Base-by-base conservation (phyloP, 2,888 invertebrate species). In the Drosophila acutilabella region DNA sequence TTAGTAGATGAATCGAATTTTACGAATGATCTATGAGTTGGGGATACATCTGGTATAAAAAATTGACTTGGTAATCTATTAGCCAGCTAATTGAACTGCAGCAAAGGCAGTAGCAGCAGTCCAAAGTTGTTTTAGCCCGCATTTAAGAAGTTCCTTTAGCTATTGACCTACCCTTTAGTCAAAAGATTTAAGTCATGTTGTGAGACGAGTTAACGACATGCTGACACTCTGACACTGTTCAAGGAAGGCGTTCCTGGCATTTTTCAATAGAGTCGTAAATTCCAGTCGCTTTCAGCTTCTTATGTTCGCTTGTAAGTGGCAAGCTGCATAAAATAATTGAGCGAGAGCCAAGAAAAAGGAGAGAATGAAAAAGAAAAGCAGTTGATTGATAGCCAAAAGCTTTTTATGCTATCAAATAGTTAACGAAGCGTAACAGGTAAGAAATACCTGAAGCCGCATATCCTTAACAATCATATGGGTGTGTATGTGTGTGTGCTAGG, bases 361-460 rank as follows among this genome's bases (percentile, higher is more conserved):
- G 36, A 2, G 23, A 13, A 36, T 2, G 36, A 4, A 36, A 13
- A 13, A 13, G 36, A 13, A 5, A 36, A 57, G 67, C 75, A 71
- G 68, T 81, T 86, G 86, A 87, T 87, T 89, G 89, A 87, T 87
- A 69, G 80, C 88, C 80, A 69, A 78, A 84, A 80, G 89, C 82
- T 76, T 77, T 78, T 78, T 78, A 70, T 74, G 61, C 71, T 61
- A 79, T 59, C 75, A 78, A 73, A 81, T 82, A 87, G 84, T 78
- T 87, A 82, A 82, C 87, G 82, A 87, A 82, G 87, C 78, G 87
- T 87, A 87, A 82, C 82, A 82, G 84, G 87, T 82, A 76, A 59
- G 61, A 66, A 62, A 67, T 59, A 64, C 61, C 71, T 41, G 7
- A 60, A 64, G 69, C 26, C 59, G 14, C 50, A 58, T 30, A 61